Percentiles rank a stretch among this genome's conserved stretches.
phyloP scores from a whole-genome alignment of 2,113 vertebrate genomes.

The Tringa solitaria region DNA sequence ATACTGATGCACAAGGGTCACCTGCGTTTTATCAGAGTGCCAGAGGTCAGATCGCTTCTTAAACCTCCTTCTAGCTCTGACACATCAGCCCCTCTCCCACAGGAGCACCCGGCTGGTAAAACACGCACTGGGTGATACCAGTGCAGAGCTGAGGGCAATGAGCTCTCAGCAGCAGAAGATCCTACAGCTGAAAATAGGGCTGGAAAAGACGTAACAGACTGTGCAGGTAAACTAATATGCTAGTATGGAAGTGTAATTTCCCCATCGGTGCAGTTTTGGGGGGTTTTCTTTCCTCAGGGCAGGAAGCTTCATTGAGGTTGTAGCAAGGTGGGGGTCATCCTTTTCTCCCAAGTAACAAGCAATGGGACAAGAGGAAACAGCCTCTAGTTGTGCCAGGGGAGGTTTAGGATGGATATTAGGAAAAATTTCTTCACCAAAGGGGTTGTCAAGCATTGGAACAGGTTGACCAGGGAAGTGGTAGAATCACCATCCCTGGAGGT shows the following conservation, averaged over 20 bases:
- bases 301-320: neutral
- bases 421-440: neutral
- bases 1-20: neutral
- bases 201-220: neutral
- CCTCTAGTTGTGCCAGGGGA: neutral
- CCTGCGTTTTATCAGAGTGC: neutral
- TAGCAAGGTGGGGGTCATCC: neutral
- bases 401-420: neutral
- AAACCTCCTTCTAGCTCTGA: neutral
- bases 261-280: neutral
- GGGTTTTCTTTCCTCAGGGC: neutral
- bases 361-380: neutral
- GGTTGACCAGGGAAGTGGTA: neutral
- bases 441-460: neutral
- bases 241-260: neutral
- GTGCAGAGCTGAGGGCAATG: neutral
- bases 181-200: neutral
- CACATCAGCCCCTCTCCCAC: neutral
- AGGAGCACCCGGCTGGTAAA: neutral
- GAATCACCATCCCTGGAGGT: neutral
- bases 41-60: neutral
- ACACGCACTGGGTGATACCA: fast-evolving
- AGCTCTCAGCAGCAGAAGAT: neutral
- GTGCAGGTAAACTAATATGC: neutral
- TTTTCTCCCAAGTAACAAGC: neutral